phyloP scores from a whole-genome alignment of 2,113 vertebrate genomes.

The Psilopogon haemacephalus region DNA sequence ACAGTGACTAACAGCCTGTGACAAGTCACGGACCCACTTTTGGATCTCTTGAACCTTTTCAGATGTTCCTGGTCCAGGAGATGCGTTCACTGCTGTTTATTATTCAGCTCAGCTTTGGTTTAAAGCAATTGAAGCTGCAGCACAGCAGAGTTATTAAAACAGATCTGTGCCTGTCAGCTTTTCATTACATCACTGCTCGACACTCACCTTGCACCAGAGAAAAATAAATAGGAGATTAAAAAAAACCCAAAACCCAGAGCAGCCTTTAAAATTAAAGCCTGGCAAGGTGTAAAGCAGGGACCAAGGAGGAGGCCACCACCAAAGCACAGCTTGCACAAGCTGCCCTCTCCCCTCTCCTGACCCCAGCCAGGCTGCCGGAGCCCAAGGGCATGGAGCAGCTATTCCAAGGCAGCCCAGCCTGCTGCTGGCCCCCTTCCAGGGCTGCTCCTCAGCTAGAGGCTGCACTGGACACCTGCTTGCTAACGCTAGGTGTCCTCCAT shows the following conservation, averaged over 20 bases:
- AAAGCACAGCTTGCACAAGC: conserved; percentile 13
- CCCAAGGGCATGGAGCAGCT: neutral
- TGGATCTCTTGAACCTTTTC: neutral
- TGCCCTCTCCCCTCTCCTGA: neutral
- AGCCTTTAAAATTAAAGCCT: conserved; percentile 58
- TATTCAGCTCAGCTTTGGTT: conserved; percentile 73
- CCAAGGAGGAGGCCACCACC: conserved; percentile 11
- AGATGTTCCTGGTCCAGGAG: conserved; percentile 25
- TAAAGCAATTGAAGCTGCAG: conserved; percentile 74
- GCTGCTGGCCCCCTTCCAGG: neutral
- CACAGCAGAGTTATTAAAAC: conserved; percentile 74
- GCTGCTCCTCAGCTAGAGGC: neutral
- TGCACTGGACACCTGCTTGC: neutral
- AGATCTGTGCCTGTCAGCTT: conserved; percentile 72
- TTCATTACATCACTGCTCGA: conserved; percentile 71
- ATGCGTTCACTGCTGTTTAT: conserved; percentile 68
- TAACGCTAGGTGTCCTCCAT: neutral
- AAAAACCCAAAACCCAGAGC: neutral
- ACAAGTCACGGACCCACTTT: neutral
- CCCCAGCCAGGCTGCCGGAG: neutral
- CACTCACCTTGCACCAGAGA: conserved; percentile 66
- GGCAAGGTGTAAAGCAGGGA: conserved; percentile 57
- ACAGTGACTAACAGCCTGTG: neutral
- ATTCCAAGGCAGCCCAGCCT: neutral
- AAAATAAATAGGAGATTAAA: neutral